Evolutionary conservation across 2,797 vertebrate species (phyloP), one percentile per base, ranked within the genome.

Genomic region (Catamblyrhynchus diadema): DNA sequence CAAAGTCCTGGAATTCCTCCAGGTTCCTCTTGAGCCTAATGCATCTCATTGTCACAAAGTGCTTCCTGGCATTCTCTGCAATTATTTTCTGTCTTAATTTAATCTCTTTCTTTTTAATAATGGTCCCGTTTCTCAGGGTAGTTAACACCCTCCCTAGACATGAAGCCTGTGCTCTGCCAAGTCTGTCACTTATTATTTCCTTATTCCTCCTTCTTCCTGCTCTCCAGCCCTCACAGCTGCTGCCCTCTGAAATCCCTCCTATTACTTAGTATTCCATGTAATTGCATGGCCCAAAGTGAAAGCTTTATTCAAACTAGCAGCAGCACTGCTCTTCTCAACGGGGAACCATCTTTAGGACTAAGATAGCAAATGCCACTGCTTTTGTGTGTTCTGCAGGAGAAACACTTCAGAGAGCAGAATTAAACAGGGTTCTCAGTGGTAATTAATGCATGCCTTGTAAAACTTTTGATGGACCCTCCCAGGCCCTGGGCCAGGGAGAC

Each of bases 41-140:
- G n/a, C 57, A 80, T 92, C 81, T 91, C 62, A 30, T 54, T 86
- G 66, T 88, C 82, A 79, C 64, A 62, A 35, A 88, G 75, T 33
- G 37, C 78, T 93, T 93, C 80, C 84, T 86, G 88, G 42, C 56
- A 69, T 81, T 82, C 53, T 51, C 91, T 81, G 54, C 75, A 89
- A 91, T 75, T 92, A 61, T 85, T 91, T 82, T 92, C 67, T 94
- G 25, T 81, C 84, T 92, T 87, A 59, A 72, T 92, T 92, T 88
- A 7, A 24, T 78, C 79, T 91, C 41, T 56, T 91, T 81, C 62
- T 41, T 87, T 91, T 86, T 75, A 86, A 78, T 83, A 89, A 92
- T 33, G 33, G 44, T 51, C 50, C 35, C 17, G 2, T 89, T 95
- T 93, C 84, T 86, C 78, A 67, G 53, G 53, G 50, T 78, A 78